Evolutionary conservation across 2,797 vertebrate species (phyloP), one percentile per base, ranked within the genome.

Genomic region (Agapornis canus): DNA sequence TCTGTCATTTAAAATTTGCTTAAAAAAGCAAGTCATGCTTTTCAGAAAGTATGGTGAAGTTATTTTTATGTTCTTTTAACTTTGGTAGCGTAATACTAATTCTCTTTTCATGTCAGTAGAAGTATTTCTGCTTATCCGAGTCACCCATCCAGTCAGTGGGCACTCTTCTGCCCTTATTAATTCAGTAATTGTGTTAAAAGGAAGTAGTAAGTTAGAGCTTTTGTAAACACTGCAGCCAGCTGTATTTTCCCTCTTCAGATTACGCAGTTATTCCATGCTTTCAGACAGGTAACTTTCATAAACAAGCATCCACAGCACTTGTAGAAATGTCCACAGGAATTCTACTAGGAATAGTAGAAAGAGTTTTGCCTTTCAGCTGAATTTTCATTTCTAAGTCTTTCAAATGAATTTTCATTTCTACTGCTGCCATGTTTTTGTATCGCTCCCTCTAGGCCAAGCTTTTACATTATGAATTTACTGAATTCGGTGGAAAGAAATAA

Each of bases 191-290:
- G 31, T 92, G 69, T 73, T 71, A 78, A 39, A 86, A 93, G 35
- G 75, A 70, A 94, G 80, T 78, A 90, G 56, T 90, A 69, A 37
- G 32, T 85, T 72, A 92, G 72, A 8, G 26, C 92, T 98, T 81
- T 47, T 47, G 39, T 77, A 84, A 68, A 76, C 31, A 39, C 2
- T 95, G 66, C 68, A 88, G 82, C 95, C 97, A 45, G 89, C 52
- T 89, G 96, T 91, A 84, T 97, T 96, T 88, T 95, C 94, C 96
- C 95, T 97, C 96, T 97, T 98, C 95, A 98, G 96, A 97, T 97
- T 92, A 71, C 89, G 97, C 66, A 68, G 86, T 61, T 96, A 40
- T 92, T 94, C 23, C 1, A 3, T 96, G 59, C 72, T 48, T 96
- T 96, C 85, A 91, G 83, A 92, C 93, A 93, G 70, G 78, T 86